A percentile compares a stretch with the other conserved stretches of the same genome.
Conservation (phyloP, 2,797 vertebrate genomes). For the Tapera naevia region DNA sequence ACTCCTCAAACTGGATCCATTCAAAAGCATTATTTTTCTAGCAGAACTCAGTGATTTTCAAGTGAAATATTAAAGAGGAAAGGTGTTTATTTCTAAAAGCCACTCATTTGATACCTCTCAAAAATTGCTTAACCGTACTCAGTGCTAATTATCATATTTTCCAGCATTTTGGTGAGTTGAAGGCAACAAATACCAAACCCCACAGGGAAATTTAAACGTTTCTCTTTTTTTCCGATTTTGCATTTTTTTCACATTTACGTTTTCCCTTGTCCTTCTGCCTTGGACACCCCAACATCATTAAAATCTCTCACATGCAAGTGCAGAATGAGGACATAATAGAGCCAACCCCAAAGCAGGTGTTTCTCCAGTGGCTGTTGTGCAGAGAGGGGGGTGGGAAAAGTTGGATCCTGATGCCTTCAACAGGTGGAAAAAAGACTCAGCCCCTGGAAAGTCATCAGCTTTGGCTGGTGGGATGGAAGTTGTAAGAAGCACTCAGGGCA, state of each 20-base stretch:
- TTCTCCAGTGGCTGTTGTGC: not conserved
- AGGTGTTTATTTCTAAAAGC: not conserved
- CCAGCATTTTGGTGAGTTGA: not conserved
- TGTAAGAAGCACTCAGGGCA: not conserved
- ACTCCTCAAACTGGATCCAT: not conserved
- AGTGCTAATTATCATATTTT: accelerated
- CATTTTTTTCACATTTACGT: not conserved
- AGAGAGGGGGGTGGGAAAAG: not conserved
- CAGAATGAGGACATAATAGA: not conserved
- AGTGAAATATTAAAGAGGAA: not conserved
- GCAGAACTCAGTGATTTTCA: not conserved
- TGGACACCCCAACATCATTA: not conserved
- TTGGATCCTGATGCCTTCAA: not conserved
- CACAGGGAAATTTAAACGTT: not conserved
- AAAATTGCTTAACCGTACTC: accelerated
- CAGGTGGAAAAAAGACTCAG: not conserved
- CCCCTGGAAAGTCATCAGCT: not conserved
- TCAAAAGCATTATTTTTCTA: not conserved
- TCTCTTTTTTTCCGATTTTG: not conserved
- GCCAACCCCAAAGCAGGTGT: accelerated
- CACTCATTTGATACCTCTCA: accelerated
- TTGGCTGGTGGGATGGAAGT: not conserved
- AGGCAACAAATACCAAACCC: not conserved
- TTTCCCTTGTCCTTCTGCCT: not conserved
- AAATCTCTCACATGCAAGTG: not conserved